phyloP scores from a whole-genome alignment of 1,140 invertebrate species.

The Tetragnatha versicolor region DNA sequence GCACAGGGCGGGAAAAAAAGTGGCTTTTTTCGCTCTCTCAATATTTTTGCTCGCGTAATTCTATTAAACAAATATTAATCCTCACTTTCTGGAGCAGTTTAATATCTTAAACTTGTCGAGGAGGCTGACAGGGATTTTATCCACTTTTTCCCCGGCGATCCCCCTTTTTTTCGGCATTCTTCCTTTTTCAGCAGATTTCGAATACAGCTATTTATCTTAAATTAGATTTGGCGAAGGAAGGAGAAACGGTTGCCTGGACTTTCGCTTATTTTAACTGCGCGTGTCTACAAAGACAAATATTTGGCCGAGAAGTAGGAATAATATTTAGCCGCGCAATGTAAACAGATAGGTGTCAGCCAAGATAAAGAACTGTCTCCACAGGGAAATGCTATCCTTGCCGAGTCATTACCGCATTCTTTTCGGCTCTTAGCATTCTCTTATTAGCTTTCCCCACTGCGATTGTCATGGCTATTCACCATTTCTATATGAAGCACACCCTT shows the following conservation, averaged over 20 bases:
- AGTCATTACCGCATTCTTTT: no score
- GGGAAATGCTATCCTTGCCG: no score
- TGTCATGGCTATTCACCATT: no score
- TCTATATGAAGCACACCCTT: no score
- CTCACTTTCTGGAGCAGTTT: slow-evolving; percentile 16
- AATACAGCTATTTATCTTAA: slow-evolving; percentile 46
- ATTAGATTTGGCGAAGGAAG: slow-evolving; percentile 29
- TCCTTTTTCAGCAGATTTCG: neutral
- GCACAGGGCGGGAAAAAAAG: slow-evolving; percentile 1
- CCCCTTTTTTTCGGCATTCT: neutral
- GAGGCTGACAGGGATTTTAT: slow-evolving; percentile 6
- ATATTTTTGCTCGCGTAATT: slow-evolving; percentile 46
- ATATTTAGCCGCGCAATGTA: slow-evolving; percentile 30
- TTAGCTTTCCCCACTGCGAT: no score
- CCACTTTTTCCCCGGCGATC: neutral
- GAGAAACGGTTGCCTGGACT: neutral
- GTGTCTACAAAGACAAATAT: slow-evolving; percentile 22
- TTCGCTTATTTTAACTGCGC: slow-evolving; percentile 23
- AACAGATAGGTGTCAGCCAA: slow-evolving; percentile 21
- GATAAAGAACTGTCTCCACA: slow-evolving; percentile 13
- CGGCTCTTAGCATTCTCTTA: no score
- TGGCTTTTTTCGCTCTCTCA: slow-evolving; percentile 25
- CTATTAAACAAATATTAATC: slow-evolving; percentile 50
- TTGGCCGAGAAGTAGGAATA: slow-evolving; percentile 24
- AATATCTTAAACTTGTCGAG: slow-evolving; percentile 38